phyloP scores from a whole-genome alignment of 2,888 invertebrate species.

The Drosophila quinaria region DNA sequence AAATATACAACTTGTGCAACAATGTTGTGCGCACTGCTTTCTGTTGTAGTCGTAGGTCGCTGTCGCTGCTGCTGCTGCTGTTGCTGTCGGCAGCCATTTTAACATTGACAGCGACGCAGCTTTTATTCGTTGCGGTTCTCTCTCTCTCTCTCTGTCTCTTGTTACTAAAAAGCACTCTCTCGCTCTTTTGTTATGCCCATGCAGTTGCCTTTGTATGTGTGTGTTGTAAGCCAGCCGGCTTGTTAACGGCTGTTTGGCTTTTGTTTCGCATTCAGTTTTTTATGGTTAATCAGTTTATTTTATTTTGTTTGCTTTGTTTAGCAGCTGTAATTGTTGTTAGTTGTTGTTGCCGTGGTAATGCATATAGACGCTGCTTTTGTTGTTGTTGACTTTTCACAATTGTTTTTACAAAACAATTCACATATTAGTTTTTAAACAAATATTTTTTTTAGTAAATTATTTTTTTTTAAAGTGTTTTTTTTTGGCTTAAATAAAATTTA shows the following conservation, averaged over 20 bases:
- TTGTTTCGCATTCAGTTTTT: conserved; percentile 44
- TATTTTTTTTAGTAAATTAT: too few relatives aligned
- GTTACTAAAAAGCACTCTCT: conserved; percentile 11
- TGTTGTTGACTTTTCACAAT: not conserved
- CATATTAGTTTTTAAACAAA: not conserved
- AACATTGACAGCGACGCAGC: conserved; percentile 44
- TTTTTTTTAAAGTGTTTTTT: too few relatives aligned
- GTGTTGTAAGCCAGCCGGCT: conserved; percentile 45
- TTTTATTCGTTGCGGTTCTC: conserved; percentile 10
- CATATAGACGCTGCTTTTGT: conserved; percentile 4
- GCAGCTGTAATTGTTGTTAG: conserved; percentile 3
- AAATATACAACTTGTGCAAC: conserved; percentile 13
- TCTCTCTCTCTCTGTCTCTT: not conserved
- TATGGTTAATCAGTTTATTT: conserved; percentile 49
- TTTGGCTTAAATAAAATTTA: not conserved
- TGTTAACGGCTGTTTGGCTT: conserved; percentile 59
- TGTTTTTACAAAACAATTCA: too few relatives aligned
- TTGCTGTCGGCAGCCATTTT: conserved; percentile 39
- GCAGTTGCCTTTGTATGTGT: not conserved
- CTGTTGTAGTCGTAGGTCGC: conserved; percentile 38
- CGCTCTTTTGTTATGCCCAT: conserved; percentile 17
- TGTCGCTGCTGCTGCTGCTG: conserved; percentile 12
- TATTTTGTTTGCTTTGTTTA: conserved; percentile 1
- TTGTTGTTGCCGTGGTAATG: conserved; percentile 31
- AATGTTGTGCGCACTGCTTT: conserved; percentile 24